Evolutionary conservation across 2,113 vertebrate genomes (phyloP), one percentile per base, ranked within the genome.

Genomic region (Microtus montanus): DNA sequence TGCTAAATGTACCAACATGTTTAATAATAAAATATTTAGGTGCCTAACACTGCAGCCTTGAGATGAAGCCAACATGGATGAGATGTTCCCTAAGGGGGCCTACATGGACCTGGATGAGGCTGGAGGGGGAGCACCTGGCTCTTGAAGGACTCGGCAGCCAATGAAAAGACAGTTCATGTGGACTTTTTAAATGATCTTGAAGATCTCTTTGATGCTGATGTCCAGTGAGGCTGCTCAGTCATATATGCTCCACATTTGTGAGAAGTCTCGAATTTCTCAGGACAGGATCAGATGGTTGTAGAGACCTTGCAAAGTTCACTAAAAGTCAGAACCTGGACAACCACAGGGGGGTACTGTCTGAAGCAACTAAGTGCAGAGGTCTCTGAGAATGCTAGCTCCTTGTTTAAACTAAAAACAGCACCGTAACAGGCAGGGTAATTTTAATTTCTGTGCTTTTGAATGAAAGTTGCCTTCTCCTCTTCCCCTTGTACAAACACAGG

Each of bases 101-200:
- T 54, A 54, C 52, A 54, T 54, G 52, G 52, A 54, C 3, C 52
- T 17, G 52, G 14, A 54, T 17, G 52, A 99, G 99, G 99, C 99
- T 95, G 99, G 99, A 68, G 99, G 99, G 99, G 99, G 98, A 99
- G 99, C 98, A 99, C 99, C 3, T 99, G 99, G 9, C 98, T 99
- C 90, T 96, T 99, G 28, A 99, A 99, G 99, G 99, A 99, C 96
- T 97, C 99, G 98, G 99, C 99, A 28, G 99, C 99, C 94, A 99
- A 99, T 93, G 99, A 99, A 93, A 99, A 99, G 92, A 99, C 99
- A 0, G 99, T 99, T 13, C 99, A 99, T 87, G 99, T 99, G 0
- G 99, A 99, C 96, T 99, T 99, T 95, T 99, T 99, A 58, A 99
- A 99, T 7, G 99, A 97, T 38, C 97, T 97, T 35, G 97, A 97